These are phyloP conservation scores for Gymnodraco acuticeps DNA, from an alignment of 2,797 vertebrate species.

Conservation along the genomic window DNA sequence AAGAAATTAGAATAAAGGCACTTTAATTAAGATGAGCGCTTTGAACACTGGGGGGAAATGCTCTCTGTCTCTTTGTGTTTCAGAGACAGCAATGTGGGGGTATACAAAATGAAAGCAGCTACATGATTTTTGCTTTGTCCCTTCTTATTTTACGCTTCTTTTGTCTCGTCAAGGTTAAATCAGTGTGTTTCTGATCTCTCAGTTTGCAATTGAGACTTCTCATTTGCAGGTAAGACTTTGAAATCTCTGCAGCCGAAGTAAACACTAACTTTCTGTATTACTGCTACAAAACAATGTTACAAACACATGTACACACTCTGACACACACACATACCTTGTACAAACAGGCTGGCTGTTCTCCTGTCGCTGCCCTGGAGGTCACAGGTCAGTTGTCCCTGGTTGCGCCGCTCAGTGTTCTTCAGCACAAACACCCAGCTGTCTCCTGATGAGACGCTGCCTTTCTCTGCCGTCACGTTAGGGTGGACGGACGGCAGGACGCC, in stretches of 20 bases:
- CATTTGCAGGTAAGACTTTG: constrained; percentile 59
- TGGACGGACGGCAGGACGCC: constrained; percentile 46
- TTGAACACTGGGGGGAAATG: constrained; percentile 24
- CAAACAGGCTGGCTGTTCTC: constrained; percentile 81
- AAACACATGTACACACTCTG: not conserved
- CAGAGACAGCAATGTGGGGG: constrained; percentile 28
- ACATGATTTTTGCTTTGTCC: constrained; percentile 38
- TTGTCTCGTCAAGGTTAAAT: constrained; percentile 55
- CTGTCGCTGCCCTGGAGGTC: constrained; percentile 72
- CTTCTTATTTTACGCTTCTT: constrained; percentile 29
- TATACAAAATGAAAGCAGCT: constrained; percentile 32
- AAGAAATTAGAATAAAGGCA: constrained; percentile 35
- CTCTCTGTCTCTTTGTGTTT: constrained; percentile 5
- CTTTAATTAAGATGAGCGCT: constrained; percentile 29
- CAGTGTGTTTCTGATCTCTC: constrained; percentile 37
- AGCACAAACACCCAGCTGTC: constrained; percentile 72
- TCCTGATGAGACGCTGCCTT: not conserved
- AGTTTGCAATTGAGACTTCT: constrained; percentile 35
- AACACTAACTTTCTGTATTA: constrained; percentile 28
- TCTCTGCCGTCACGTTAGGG: constrained; percentile 59
- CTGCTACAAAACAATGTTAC: constrained; percentile 19
- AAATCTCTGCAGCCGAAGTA: constrained; percentile 39
- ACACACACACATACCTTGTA: constrained; percentile 85
- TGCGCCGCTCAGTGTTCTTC: constrained; percentile 52
- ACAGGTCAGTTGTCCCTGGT: constrained; percentile 79